Percentiles rank a stretch among this genome's conserved stretches.
These are phyloP conservation scores for Mya arenaria DNA, from an alignment of 1,140 invertebrate species.

Conservation along the genomic window DNA sequence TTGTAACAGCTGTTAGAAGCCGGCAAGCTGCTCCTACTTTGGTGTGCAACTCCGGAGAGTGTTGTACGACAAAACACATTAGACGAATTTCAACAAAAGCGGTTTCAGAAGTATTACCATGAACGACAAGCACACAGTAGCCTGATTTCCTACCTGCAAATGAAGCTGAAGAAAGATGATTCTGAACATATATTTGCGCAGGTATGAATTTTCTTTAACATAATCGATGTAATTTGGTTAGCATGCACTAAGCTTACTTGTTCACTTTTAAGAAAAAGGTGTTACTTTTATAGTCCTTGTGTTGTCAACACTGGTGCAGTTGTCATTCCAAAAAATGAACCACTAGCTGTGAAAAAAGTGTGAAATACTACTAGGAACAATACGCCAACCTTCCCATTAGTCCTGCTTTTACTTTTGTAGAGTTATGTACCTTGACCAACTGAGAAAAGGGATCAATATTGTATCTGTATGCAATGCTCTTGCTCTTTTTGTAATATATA, in stretches of 20 bases:
- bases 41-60: slow-evolving; percentile 48
- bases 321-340: neutral
- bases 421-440: no score
- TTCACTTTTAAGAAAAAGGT: neutral
- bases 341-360: no score
- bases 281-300: neutral
- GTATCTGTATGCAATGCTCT: no score
- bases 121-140: slow-evolving; percentile 27
- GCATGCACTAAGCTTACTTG: neutral
- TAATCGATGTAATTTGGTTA: neutral
- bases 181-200: slow-evolving; percentile 23
- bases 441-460: no score
- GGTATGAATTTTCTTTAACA: neutral
- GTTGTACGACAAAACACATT: slow-evolving; percentile 12
- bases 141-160: slow-evolving; percentile 25
- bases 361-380: no score
- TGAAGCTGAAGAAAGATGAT: slow-evolving; percentile 3
- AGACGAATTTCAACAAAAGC: neutral
- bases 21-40: slow-evolving; percentile 20
- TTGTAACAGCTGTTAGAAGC: slow-evolving; percentile 26
- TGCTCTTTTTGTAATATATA: no score
- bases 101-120: neutral
- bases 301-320: neutral
- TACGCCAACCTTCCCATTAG: no score
- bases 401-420: no score